Conservation (phyloP, 2,888 invertebrate genomes). For the Steinernema scapterisci region DNA sequence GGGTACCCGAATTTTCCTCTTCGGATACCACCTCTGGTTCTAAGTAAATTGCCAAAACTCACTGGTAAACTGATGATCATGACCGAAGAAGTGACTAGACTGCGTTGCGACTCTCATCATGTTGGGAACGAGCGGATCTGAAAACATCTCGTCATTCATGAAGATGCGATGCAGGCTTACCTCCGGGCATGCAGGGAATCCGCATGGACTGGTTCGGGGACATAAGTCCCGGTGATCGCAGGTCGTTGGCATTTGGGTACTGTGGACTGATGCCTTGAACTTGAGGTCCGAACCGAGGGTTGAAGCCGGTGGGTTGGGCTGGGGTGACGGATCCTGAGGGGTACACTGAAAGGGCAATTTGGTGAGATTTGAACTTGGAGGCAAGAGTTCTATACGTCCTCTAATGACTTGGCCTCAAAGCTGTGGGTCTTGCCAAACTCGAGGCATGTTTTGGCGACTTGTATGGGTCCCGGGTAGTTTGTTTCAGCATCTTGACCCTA, state of each 20-base stretch:
- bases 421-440: no score
- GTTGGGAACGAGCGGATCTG: constrained; percentile 7
- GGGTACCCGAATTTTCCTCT: no score
- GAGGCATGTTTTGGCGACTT: no score
- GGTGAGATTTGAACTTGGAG: no score
- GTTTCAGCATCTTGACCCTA: no score
- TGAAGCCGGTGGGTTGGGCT: background rate
- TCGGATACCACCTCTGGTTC: no score
- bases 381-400: no score
- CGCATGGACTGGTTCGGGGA: constrained; percentile 9
- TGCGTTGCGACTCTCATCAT: constrained; percentile 15
- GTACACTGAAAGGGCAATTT: constrained; percentile 8
- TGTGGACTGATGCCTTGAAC: constrained; percentile 12
- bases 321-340: constrained; percentile 10
- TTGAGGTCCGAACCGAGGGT: background rate
- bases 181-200: background rate
- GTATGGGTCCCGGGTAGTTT: no score
- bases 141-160: background rate
- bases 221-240: constrained; percentile 21
- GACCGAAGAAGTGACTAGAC: constrained; percentile 5
- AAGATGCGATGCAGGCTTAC: background rate
- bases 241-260: constrained; percentile 13
- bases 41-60: background rate
- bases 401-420: no score
- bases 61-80: constrained; percentile 2